phyloP scores from a whole-genome alignment of 1,140 invertebrate species.

The Oreohelix idahoensis region DNA sequence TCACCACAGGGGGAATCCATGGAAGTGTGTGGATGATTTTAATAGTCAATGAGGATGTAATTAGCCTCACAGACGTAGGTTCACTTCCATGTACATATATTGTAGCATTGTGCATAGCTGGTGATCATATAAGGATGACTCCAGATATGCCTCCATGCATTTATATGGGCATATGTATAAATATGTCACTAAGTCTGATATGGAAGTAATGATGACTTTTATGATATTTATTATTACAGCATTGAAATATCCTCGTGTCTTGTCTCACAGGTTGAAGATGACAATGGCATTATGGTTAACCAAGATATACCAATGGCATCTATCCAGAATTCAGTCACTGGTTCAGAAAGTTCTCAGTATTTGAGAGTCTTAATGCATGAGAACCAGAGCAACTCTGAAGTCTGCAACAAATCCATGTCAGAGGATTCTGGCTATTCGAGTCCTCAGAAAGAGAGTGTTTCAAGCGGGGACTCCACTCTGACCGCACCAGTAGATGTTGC shows the following conservation, averaged over 20 bases:
- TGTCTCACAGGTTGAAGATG: not conserved
- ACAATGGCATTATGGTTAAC: not conserved
- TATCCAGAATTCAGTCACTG: not conserved
- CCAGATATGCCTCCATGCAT: too few relatives aligned
- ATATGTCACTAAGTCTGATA: too few relatives aligned
- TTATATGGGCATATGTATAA: too few relatives aligned
- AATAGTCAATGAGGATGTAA: too few relatives aligned
- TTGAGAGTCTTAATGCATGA: not conserved
- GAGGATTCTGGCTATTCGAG: conserved; percentile 22
- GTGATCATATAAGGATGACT: too few relatives aligned
- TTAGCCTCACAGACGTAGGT: too few relatives aligned
- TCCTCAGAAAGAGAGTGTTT: conserved; percentile 21
- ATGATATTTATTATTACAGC: too few relatives aligned
- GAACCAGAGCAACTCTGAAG: not conserved
- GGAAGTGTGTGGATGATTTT: too few relatives aligned
- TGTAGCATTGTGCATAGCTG: too few relatives aligned
- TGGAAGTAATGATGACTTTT: too few relatives aligned
- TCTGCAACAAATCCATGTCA: not conserved
- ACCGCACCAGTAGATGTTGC: not conserved
- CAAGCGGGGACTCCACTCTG: conserved; percentile 10
- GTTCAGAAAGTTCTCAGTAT: not conserved
- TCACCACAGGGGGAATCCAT: too few relatives aligned
- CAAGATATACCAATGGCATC: not conserved
- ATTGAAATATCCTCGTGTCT: not conserved
- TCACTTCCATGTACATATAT: too few relatives aligned